Evolutionary conservation across 2,797 vertebrate species (phyloP).

Genomic region (Tolypeutes matacus): DNA sequence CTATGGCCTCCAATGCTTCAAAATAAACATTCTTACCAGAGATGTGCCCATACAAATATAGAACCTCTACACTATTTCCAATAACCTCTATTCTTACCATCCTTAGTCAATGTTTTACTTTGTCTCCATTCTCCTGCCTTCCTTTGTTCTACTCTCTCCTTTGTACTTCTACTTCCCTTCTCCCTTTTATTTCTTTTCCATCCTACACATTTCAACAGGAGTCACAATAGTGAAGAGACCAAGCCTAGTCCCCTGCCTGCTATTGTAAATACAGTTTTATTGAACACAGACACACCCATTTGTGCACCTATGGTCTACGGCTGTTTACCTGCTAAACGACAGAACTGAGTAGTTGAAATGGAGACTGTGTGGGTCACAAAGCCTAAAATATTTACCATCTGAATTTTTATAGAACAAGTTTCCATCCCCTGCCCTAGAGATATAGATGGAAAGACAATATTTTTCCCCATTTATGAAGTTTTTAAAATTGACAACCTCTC

Average conservation of each 20-base stretch:
- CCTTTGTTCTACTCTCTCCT: neutral
- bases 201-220: neutral
- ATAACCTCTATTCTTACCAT: neutral
- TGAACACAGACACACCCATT: neutral
- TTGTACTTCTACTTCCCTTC: conserved; percentile 1
- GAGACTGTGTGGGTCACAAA: conserved; percentile 4
- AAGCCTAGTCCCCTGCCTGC: neutral
- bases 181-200: neutral
- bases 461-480: conserved; percentile 17
- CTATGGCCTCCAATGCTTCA: neutral
- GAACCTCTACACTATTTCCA: neutral
- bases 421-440: neutral
- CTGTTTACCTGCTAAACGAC: neutral
- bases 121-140: neutral
- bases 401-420: conserved; percentile 8
- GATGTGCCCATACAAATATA: neutral
- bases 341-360: neutral
- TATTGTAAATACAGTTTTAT: conserved; percentile 43
- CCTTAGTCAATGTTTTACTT: neutral
- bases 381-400: conserved; percentile 26
- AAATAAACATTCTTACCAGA: conserved; percentile 1
- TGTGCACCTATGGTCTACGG: neutral
- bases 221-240: neutral
- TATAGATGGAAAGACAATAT: conserved; percentile 36
- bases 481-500: conserved; percentile 30